Base-by-base conservation (phyloP, 2,113 vertebrate species). In the Neopipo cinnamomea region DNA sequence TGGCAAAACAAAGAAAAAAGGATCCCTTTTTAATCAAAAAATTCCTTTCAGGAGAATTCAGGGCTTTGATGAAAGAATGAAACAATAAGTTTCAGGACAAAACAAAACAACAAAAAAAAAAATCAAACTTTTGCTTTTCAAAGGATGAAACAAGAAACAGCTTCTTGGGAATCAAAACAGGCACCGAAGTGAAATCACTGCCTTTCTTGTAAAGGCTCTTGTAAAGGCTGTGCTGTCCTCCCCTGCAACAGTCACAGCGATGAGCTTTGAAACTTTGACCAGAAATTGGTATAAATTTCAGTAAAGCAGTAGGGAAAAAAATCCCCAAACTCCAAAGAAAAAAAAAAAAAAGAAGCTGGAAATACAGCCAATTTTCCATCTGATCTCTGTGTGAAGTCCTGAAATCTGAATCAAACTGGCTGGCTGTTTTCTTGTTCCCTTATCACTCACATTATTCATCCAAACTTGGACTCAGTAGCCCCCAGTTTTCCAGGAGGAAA, bases 31-130 rank as follows among this genome's bases (percentile, higher is more conserved):
- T 89, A 95, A 95, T 96, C 0, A 76, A 96, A 91, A 95, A 94
- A 95, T 88, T 91, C 91, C 62, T 94, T 92, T 85, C 89, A 24
- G 41, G 95, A 85, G 49, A 65, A 94, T 49, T 89, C 31, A 7
- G 30, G 58, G 74, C 81, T 91, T 94, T 91, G 56, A 85, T 31
- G 66, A 39, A 91, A 77, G 83, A 86, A 74, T 35, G 63, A 73
- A 88, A 58, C 39, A 79, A 87, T 52, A 92, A 31, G 27, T 62
- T 92, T 47, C 70, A 72, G 52, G 52, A 49, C 24, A 62, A 79
- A 89, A 9, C 7, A 49, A 42, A 47, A 42, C 19, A 89, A 9
- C 7, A 42, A 42, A 47, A 68, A 12, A 41, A 90, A 75, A 17
- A 12, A 31, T 80, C 31, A 30, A 56, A 56, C 3, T 90, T 91